Conservation (phyloP, 2,113 vertebrate species). For the Gymnarchus niloticus region DNA sequence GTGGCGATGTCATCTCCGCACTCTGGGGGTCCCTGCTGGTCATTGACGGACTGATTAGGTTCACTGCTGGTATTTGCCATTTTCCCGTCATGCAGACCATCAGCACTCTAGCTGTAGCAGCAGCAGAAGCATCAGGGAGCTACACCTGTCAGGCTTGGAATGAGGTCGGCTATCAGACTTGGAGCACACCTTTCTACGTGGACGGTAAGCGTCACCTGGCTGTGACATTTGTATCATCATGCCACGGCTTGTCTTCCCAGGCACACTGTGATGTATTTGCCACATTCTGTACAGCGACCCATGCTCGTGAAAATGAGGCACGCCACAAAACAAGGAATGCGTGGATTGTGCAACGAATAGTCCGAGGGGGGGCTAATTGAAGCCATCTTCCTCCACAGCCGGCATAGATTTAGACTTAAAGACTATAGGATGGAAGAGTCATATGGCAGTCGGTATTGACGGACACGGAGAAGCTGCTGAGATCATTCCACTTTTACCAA, state of each 20-base stretch:
- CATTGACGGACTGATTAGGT: neutral
- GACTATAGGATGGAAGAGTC: constrained; percentile 44
- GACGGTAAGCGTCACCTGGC: constrained; percentile 61
- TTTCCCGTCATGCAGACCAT: constrained; percentile 54
- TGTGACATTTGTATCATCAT: neutral
- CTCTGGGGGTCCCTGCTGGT: neutral
- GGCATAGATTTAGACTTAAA: constrained; percentile 39
- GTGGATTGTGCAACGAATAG: constrained; percentile 51
- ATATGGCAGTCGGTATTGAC: constrained; percentile 20
- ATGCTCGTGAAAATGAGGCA: constrained; percentile 32
- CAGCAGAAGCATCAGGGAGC: constrained; percentile 60
- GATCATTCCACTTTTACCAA: neutral
- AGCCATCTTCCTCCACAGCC: constrained; percentile 54
- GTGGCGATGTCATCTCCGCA: neutral
- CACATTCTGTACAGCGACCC: neutral
- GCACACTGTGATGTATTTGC: neutral
- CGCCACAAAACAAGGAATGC: constrained; percentile 46
- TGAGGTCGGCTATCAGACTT: constrained; percentile 42
- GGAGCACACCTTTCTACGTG: constrained; percentile 66
- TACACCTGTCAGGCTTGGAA: constrained; percentile 71
- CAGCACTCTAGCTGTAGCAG: constrained; percentile 61
- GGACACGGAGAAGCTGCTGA: constrained; percentile 37
- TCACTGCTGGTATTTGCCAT: neutral
- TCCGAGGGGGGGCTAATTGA: constrained; percentile 54
- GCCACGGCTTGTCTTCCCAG: neutral